phyloP scores from a whole-genome alignment of 2,113 vertebrate species.

The Pycnonotus jocosus region DNA sequence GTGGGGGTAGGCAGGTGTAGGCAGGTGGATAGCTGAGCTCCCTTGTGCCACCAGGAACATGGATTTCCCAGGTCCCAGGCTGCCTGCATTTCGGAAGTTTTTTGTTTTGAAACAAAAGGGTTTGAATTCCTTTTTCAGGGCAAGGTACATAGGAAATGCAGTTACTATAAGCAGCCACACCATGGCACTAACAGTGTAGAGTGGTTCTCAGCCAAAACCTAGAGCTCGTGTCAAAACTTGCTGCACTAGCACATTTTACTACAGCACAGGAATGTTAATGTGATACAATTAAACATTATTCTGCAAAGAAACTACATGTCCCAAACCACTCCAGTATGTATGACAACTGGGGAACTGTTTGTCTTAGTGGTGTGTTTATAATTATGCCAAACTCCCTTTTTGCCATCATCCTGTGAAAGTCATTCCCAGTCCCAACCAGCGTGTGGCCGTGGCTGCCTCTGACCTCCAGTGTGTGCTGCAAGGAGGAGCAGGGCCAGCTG shows the following conservation, averaged over 20 bases:
- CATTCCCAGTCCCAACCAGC: background rate
- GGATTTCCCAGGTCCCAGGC: background rate
- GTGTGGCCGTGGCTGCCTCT: background rate
- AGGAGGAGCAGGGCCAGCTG: background rate
- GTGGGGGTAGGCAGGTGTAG: background rate
- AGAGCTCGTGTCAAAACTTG: conserved; percentile 29
- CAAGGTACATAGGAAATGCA: background rate
- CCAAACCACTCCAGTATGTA: background rate
- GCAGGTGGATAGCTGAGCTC: background rate
- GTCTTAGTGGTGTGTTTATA: background rate
- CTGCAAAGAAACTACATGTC: conserved; percentile 12
- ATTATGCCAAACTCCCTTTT: background rate
- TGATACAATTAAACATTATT: conserved; percentile 12
- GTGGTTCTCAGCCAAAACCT: background rate
- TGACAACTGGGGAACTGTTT: background rate
- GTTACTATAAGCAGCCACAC: conserved; percentile 25
- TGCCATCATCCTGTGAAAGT: background rate
- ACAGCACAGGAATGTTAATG: conserved; percentile 24
- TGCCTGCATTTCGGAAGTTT: background rate
- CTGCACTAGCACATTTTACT: conserved; percentile 11
- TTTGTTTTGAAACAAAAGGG: background rate
- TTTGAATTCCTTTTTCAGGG: background rate
- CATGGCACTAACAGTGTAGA: conserved; percentile 11
- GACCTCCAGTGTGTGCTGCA: background rate
- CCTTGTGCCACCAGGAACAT: rapidly evolving